phyloP scores from a whole-genome alignment of 2,113 vertebrate genomes.

The Muntiacus reevesi region DNA sequence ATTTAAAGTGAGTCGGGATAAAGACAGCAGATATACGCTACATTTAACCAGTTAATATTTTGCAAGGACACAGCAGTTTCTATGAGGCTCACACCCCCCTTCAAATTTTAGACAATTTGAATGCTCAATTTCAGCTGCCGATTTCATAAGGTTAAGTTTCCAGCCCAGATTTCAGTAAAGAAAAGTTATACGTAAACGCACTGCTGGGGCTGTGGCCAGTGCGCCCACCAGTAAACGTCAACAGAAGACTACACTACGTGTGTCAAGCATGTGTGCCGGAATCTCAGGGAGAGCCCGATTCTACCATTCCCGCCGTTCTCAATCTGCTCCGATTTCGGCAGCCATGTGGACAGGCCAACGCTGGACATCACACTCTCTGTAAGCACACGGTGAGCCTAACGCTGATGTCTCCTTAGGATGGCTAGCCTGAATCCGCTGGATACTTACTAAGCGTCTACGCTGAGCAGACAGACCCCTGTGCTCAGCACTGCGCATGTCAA shows the following conservation, averaged over 20 bases:
- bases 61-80: not conserved
- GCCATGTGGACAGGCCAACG: not conserved
- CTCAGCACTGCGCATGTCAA: too few relatives aligned
- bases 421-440: not conserved
- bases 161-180: constrained; percentile 8
- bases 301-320: not conserved
- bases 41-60: not conserved
- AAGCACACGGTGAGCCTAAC: not conserved
- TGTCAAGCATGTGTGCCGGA: not conserved
- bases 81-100: not conserved
- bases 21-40: not conserved
- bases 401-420: not conserved
- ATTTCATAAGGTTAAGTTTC: constrained; percentile 2
- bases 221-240: not conserved
- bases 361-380: not conserved
- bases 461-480: not conserved
- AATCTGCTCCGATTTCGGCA: not conserved
- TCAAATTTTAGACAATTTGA: not conserved
- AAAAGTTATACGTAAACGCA: constrained; percentile 50
- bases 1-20: not conserved
- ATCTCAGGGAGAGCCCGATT: not conserved
- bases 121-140: constrained; percentile 31
- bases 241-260: not conserved
- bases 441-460: not conserved
- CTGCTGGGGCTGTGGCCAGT: not conserved